Evolutionary conservation across 2,113 vertebrate genomes (phyloP).

Genomic region (Heterotilapia buettikoferi): DNA sequence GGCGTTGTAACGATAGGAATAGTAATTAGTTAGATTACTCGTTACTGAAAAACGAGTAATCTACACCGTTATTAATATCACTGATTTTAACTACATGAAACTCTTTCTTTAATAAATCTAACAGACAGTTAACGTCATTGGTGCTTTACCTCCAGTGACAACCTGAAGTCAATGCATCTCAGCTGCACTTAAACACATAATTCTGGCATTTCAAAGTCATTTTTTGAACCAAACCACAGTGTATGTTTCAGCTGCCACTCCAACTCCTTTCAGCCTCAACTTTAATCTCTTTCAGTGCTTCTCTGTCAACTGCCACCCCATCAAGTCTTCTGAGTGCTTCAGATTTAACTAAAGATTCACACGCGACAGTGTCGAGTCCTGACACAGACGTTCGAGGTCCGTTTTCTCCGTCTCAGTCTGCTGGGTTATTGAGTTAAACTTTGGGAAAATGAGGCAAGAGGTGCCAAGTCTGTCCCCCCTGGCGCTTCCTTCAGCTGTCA

Average conservation of each 20-base stretch:
- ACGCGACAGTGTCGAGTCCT: neutral
- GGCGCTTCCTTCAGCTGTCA: neutral
- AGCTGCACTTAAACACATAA: neutral
- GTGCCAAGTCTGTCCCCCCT: neutral
- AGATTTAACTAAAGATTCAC: neutral
- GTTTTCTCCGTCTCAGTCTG: neutral
- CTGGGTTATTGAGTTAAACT: neutral
- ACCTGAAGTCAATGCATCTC: fast-evolving
- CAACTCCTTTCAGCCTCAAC: neutral
- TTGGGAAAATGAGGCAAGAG: neutral
- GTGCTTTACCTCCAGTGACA: neutral
- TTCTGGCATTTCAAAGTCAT: fast-evolving
- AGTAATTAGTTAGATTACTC: neutral
- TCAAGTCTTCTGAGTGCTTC: neutral
- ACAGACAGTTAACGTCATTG: fast-evolving
- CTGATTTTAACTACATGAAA: fast-evolving
- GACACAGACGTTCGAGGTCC: neutral
- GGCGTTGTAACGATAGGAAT: fast-evolving
- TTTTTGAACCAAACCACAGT: neutral
- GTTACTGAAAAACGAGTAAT: fast-evolving
- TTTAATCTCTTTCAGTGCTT: neutral
- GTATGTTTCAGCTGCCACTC: neutral
- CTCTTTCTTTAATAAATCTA: neutral
- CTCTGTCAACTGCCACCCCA: neutral
- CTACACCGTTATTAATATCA: fast-evolving